Base-by-base conservation (phyloP, 2,113 vertebrate genomes). In the Oriolus oriolus region DNA sequence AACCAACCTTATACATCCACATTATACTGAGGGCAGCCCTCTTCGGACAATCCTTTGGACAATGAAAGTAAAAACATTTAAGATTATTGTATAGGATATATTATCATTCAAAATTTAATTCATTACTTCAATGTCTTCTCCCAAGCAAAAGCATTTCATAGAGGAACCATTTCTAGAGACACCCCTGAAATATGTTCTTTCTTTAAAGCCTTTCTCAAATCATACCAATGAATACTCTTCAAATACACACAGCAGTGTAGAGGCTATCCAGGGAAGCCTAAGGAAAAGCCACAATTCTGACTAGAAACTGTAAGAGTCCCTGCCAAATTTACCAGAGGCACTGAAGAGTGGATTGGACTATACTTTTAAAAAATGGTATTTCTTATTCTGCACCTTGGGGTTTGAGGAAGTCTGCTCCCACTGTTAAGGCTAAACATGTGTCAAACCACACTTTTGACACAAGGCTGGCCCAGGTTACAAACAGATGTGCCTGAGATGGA, bases 181-280 rank as follows among this genome's bases (percentile, higher is more conserved):
- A 54, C 1, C 3, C 13, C 1, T 4, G 1, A 81, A 70, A 63
- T 4, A 49, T 0, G 0, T 28, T 59, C 1, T 26, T 53, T 47
- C 61, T 68, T 83, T 57, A 81, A 77, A 93, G 42, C 28, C 21
- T 50, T 73, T 73, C 54, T 74, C 50, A 42, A 71, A 52, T 41
- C 31, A 24, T 17, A 22, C 6, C 39, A 47, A 69, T 10, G 44
- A 85, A 73, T 16, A n/a, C 41, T 87, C 50, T 57, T 79, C 45
- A 74, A 75, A 66, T 24, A 30, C 37, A 53, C n/a, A 79, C 18
- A 89, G 35, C 45, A 44, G 35, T 21, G 18, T 3, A 70, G 28
- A 6, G 28, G n/a, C 47, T 61, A 14, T n/a, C n/a, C 64, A 37
- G 20, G 30, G 30, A 74, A 79, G 53, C 27, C 75, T 50, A 69